phyloP scores from a whole-genome alignment of 2,797 vertebrate genomes.

The Enteromius unitaeniatus region DNA sequence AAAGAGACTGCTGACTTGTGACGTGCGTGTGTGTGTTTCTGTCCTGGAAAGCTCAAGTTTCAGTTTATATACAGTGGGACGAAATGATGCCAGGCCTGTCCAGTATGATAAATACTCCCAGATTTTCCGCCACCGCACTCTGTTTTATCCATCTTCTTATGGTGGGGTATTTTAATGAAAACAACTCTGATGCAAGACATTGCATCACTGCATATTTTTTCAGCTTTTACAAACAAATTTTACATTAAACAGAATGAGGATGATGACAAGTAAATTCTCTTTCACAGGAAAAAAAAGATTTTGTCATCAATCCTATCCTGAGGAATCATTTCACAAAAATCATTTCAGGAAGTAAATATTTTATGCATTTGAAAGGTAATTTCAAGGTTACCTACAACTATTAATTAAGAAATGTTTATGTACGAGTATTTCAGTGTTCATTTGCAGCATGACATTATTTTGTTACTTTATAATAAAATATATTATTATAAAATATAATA shows the following conservation, averaged over 20 bases:
- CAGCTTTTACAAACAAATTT: background rate
- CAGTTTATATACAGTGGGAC: conserved; percentile 18
- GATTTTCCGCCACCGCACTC: background rate
- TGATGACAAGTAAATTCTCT: background rate
- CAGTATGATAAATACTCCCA: conserved; percentile 16
- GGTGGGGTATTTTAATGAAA: background rate
- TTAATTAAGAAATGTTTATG: background rate
- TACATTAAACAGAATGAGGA: background rate
- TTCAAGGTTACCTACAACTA: background rate
- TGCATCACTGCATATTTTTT: conserved; percentile 1
- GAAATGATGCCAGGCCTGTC: conserved; percentile 13
- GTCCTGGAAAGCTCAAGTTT: background rate
- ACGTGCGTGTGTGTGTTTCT: background rate
- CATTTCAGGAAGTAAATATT: conserved; percentile 1
- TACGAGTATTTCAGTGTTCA: background rate
- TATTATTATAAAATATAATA: background rate
- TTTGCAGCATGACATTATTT: background rate
- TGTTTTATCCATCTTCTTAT: background rate
- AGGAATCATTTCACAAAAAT: background rate
- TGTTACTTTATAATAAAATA: background rate
- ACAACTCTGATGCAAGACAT: conserved; percentile 1
- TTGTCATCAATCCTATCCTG: background rate
- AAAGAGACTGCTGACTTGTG: background rate
- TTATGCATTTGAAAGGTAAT: background rate
- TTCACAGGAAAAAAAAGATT: background rate